Percentiles rank a stretch among this genome's conserved stretches.
These are phyloP conservation scores for Promerops cafer DNA, from an alignment of 2,113 vertebrate genomes.

Conservation along the genomic window DNA sequence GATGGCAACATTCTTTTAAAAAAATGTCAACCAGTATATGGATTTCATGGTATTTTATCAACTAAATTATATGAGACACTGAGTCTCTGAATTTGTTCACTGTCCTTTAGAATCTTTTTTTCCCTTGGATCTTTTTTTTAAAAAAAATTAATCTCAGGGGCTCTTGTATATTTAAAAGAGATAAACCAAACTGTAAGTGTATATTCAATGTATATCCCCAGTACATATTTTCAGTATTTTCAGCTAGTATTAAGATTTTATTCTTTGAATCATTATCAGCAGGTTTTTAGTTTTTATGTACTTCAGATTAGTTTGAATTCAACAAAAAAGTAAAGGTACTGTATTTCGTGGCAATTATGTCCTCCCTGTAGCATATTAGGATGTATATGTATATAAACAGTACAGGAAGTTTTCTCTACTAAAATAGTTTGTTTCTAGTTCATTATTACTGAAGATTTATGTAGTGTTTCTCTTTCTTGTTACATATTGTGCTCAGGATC, in stretches of 20 bases:
- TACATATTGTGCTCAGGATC: background rate
- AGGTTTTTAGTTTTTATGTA: background rate
- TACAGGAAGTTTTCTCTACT: background rate
- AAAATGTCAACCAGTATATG: background rate
- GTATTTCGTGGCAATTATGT: background rate
- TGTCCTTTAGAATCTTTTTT: background rate
- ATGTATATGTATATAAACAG: background rate
- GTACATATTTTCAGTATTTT: background rate
- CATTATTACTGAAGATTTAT: background rate
- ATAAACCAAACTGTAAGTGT: background rate
- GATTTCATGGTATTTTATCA: background rate
- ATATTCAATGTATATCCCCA: background rate
- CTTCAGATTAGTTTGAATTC: background rate
- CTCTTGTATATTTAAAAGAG: background rate
- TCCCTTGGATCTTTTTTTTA: background rate
- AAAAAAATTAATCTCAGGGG: fast-evolving
- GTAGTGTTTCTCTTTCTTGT: background rate
- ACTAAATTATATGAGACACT: background rate
- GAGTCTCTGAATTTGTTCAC: background rate
- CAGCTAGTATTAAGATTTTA: background rate
- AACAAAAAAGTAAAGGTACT: background rate
- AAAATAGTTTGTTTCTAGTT: background rate
- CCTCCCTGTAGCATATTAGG: background rate
- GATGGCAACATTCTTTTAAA: background rate
- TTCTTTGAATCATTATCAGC: background rate